These are phyloP conservation scores for Ectobius pallidus DNA, from an alignment of 2,888 invertebrate species.

Conservation along the genomic window DNA sequence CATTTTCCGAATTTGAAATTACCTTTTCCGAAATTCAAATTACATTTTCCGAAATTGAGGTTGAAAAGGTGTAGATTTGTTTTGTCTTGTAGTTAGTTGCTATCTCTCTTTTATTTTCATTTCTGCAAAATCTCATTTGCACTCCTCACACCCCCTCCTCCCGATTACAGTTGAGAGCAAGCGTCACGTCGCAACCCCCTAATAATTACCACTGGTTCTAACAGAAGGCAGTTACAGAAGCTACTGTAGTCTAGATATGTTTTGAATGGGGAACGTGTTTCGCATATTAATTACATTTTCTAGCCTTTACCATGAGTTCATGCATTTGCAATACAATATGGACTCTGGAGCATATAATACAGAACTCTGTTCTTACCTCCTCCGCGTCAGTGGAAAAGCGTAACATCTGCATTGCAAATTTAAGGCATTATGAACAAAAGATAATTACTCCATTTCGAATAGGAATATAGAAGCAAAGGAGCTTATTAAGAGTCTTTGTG, in stretches of 20 bases:
- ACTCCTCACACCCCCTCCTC: background rate
- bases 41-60: too few species aligned
- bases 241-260: conserved; percentile 32
- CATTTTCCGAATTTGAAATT: too few species aligned
- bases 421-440: too few species aligned
- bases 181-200: conserved; percentile 16
- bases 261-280: conserved; percentile 33
- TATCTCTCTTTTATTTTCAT: conserved; percentile 3
- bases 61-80: too few species aligned
- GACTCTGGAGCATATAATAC: background rate
- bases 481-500: too few species aligned
- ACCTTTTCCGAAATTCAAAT: too few species aligned
- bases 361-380: background rate
- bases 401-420: too few species aligned
- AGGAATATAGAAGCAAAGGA: too few species aligned
- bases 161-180: conserved; percentile 5
- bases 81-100: too few species aligned
- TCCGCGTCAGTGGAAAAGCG: background rate
- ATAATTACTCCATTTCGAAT: too few species aligned
- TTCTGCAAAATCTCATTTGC: conserved; percentile 21
- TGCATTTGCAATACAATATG: conserved; percentile 28
- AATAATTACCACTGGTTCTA: conserved; percentile 23
- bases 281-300: conserved; percentile 37
- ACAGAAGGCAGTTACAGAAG: conserved; percentile 26
- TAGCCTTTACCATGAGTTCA: background rate